These are phyloP conservation scores for Astur gentilis DNA, from an alignment of 2,113 vertebrate genomes.

Conservation along the genomic window DNA sequence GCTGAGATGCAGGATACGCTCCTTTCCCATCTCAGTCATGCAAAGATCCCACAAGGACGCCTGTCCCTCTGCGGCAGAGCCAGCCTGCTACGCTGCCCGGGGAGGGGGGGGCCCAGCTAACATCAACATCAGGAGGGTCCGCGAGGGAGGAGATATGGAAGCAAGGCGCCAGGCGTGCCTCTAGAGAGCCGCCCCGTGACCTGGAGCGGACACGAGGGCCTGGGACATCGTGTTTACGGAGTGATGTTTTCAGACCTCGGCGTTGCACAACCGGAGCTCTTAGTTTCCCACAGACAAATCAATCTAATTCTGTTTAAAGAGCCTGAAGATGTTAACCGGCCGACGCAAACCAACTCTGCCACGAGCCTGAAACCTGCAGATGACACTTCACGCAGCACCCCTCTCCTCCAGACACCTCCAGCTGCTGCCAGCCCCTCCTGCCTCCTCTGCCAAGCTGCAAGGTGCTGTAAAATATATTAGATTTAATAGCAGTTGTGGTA, in stretches of 20 bases:
- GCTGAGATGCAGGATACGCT: fast-evolving
- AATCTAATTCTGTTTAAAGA: not conserved
- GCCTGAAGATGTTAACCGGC: not conserved
- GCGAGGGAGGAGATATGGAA: not conserved
- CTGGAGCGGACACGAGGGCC: not conserved
- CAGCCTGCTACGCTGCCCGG: fast-evolving
- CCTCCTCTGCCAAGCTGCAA: not conserved
- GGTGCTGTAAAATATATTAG: not conserved
- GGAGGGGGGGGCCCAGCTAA: not conserved
- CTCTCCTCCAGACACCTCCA: not conserved
- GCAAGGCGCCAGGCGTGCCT: not conserved
- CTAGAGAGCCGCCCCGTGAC: not conserved
- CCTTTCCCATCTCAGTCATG: not conserved
- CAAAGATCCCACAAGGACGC: not conserved
- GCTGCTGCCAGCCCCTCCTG: not conserved
- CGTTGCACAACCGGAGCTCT: not conserved
- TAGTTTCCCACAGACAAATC: not conserved
- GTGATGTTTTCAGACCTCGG: not conserved
- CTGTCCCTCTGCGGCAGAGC: not conserved
- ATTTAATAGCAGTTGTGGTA: not conserved
- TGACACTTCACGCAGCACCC: not conserved
- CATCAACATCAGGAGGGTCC: not conserved
- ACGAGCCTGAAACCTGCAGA: not conserved
- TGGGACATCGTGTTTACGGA: not conserved
- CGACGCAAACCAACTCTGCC: not conserved